Percentiles rank a stretch among this genome's conserved stretches.
These are phyloP conservation scores for Alcis repandata DNA, from an alignment of 2,888 invertebrate species.

Conservation along the genomic window DNA sequence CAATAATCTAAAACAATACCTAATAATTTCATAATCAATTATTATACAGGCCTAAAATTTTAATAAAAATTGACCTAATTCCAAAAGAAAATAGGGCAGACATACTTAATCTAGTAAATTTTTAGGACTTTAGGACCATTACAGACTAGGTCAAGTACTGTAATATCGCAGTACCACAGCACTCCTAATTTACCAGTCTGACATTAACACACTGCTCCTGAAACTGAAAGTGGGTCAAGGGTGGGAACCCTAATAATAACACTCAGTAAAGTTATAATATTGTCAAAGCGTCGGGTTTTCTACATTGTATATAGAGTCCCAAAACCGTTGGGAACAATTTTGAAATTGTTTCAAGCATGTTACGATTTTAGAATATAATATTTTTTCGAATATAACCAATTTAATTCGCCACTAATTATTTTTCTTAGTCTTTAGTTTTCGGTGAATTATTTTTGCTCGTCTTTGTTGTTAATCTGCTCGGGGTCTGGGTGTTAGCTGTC, in stretches of 20 bases:
- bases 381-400: too few relatives aligned
- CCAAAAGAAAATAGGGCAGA: background rate
- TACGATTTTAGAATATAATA: background rate
- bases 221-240: constrained; percentile 9
- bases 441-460: too few relatives aligned
- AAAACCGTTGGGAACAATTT: background rate
- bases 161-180: background rate
- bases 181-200: constrained; percentile 2
- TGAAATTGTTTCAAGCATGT: background rate
- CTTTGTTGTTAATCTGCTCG: too few relatives aligned
- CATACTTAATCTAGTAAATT: background rate
- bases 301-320: background rate
- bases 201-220: constrained; percentile 6
- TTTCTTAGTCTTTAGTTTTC: background rate
- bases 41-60: too few relatives aligned
- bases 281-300: constrained; percentile 8
- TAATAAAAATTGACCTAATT: too few relatives aligned
- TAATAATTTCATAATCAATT: too few relatives aligned
- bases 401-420: too few relatives aligned
- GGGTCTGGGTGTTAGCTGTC: too few relatives aligned
- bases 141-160: background rate
- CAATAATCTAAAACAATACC: too few relatives aligned
- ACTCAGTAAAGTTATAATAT: constrained; percentile 15
- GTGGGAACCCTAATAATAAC: constrained; percentile 11
- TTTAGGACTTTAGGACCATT: background rate